Conservation (phyloP, 2,797 vertebrate genomes). For the Novumbra hubbsi region DNA sequence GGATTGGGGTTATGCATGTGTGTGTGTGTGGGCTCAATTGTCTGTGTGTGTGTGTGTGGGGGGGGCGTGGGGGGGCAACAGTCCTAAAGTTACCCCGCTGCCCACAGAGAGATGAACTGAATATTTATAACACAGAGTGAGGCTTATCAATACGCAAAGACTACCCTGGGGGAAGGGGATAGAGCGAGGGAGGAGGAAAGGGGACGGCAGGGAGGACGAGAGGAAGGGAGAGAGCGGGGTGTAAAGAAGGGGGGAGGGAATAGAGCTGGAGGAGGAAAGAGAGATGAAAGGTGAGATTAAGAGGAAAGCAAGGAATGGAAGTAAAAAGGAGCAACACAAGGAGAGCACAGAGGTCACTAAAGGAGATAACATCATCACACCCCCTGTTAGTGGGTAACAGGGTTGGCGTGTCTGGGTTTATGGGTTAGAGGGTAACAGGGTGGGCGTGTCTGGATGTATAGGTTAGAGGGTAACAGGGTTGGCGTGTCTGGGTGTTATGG, state of each 20-base stretch:
- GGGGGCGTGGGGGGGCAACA: conserved; percentile 32
- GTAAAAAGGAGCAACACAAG: background rate
- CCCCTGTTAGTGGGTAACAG: too few relatives aligned
- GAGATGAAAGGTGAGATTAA: background rate
- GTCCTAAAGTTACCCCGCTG: background rate
- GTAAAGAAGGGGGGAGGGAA: background rate
- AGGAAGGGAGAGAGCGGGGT: background rate
- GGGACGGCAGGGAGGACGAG: background rate
- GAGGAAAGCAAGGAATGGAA: conserved; percentile 29
- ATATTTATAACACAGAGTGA: conserved; percentile 39
- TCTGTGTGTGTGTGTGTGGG: conserved; percentile 18
- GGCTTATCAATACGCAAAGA: conserved; percentile 65
- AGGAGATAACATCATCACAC: too few relatives aligned
- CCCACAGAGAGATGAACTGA: background rate
- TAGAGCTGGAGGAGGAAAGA: background rate
- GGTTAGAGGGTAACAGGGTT: too few relatives aligned
- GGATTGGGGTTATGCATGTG: conserved; percentile 33
- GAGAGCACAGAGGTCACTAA: too few relatives aligned
- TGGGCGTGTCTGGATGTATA: too few relatives aligned
- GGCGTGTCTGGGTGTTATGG: too few relatives aligned
- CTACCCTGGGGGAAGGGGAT: conserved; percentile 28
- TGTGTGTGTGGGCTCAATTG: conserved; percentile 14
- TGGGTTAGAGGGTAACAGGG: too few relatives aligned
- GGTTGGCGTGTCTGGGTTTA: too few relatives aligned
- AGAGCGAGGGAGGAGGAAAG: background rate